Conservation (phyloP, 2,888 invertebrate species). For the Prostheceraeus crozeri region DNA sequence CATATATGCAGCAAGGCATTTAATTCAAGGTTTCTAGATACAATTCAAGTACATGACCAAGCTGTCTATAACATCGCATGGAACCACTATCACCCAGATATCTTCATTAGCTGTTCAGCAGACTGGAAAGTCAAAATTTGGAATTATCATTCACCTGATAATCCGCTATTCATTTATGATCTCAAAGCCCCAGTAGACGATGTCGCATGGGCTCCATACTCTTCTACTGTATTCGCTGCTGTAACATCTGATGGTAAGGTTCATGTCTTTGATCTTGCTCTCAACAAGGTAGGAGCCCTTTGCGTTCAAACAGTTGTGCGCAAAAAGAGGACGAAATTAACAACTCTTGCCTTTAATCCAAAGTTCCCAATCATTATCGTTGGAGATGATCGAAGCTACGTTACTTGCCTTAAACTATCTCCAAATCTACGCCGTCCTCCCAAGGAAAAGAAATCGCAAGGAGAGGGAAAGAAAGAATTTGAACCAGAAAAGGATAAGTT, state of each 20-base stretch:
- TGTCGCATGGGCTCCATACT: slow-evolving; percentile 91
- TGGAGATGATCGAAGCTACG: slow-evolving; percentile 79
- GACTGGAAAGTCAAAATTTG: slow-evolving; percentile 93
- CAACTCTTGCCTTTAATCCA: slow-evolving; percentile 68
- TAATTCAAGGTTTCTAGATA: slow-evolving; percentile 59
- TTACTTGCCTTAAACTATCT: slow-evolving; percentile 73
- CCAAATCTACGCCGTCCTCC: slow-evolving; percentile 72
- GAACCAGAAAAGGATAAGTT: too few relatives aligned
- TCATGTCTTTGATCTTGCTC: slow-evolving; percentile 74
- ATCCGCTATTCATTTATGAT: slow-evolving; percentile 85
- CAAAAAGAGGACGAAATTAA: slow-evolving; percentile 72
- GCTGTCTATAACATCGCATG: slow-evolving; percentile 77
- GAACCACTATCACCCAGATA: slow-evolving; percentile 75
- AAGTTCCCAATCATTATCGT: slow-evolving; percentile 69
- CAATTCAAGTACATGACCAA: slow-evolving; percentile 71
- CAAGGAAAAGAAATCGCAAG: too few relatives aligned
- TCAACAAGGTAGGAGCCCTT: slow-evolving; percentile 83
- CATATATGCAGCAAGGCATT: slow-evolving; percentile 73
- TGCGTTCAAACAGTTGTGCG: slow-evolving; percentile 79
- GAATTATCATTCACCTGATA: slow-evolving; percentile 70
- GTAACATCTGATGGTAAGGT: slow-evolving; percentile 78
- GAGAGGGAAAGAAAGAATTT: too few relatives aligned
- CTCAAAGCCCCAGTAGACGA: slow-evolving; percentile 81
- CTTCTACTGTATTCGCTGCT: slow-evolving; percentile 89
- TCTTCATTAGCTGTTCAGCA: slow-evolving; percentile 84